phyloP scores from a whole-genome alignment of 2,797 vertebrate species.

The Danio tinwini region DNA sequence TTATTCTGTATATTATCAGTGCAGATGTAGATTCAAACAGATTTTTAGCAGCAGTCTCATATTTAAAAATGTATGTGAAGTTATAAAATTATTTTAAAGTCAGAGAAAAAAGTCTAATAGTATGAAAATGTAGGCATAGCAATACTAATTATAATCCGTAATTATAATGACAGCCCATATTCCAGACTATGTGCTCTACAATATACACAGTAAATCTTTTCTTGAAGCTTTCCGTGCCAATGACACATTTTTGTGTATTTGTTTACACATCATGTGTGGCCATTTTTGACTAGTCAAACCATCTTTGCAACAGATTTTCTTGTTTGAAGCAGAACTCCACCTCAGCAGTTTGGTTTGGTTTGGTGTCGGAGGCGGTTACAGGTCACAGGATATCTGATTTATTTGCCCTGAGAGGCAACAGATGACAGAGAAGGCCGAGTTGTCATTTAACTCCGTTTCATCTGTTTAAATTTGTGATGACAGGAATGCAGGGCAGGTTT shows the following conservation, averaged over 20 bases:
- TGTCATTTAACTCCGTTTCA: constrained; percentile 40
- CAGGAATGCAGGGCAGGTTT: constrained; percentile 57
- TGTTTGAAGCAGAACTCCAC: background rate
- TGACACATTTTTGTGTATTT: constrained; percentile 24
- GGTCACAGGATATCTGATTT: constrained; percentile 47
- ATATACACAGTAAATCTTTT: background rate
- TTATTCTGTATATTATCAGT: background rate
- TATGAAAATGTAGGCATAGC: background rate
- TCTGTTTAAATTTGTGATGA: constrained; percentile 57
- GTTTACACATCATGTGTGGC: constrained; percentile 16
- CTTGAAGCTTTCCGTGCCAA: background rate
- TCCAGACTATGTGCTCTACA: background rate
- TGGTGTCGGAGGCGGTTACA: constrained; percentile 20
- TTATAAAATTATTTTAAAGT: too few relatives aligned
- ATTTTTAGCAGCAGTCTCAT: too few relatives aligned
- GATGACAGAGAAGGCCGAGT: constrained; percentile 25
- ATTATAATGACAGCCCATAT: background rate
- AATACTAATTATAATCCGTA: background rate
- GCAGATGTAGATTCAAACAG: background rate
- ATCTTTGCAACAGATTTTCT: constrained; percentile 27
- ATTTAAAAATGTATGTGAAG: too few relatives aligned
- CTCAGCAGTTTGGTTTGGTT: constrained; percentile 15
- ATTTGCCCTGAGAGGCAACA: constrained; percentile 36
- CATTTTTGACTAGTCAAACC: constrained; percentile 41
- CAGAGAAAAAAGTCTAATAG: background rate